Evolutionary conservation across 2,113 vertebrate genomes (phyloP).

Genomic region (Galemys pyrenaicus): DNA sequence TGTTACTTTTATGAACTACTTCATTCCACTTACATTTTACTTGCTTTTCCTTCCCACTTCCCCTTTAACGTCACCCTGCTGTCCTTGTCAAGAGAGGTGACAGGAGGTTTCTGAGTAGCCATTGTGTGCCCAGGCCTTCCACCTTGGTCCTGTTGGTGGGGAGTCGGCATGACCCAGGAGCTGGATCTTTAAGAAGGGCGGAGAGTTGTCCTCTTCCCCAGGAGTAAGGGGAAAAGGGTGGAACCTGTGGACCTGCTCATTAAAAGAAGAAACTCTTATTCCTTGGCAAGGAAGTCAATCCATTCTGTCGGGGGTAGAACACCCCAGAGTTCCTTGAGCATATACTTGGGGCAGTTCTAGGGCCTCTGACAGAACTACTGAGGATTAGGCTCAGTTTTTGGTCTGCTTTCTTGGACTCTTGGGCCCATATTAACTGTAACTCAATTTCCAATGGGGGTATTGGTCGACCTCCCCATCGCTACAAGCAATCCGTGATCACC

Average conservation of each 20-base stretch:
- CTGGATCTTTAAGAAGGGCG: background rate
- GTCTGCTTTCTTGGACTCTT: background rate
- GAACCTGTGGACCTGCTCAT: background rate
- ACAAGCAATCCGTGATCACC: no score
- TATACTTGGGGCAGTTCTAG: background rate
- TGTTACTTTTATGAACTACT: background rate
- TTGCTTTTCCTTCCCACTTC: background rate
- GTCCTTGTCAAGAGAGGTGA: background rate
- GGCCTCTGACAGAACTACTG: background rate
- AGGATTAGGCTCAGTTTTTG: background rate
- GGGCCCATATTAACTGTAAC: background rate
- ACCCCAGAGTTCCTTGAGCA: background rate
- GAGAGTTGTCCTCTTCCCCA: background rate
- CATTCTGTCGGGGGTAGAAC: background rate
- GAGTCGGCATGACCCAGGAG: background rate
- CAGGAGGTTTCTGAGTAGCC: background rate
- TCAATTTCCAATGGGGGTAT: no score
- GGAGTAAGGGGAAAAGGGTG: background rate
- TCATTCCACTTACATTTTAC: background rate
- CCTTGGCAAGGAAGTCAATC: background rate
- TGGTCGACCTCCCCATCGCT: no score
- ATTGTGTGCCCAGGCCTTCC: rapidly evolving
- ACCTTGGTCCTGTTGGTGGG: background rate
- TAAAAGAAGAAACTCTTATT: background rate
- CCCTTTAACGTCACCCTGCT: background rate